These are phyloP conservation scores for Lethenteron camtschaticum DNA, from an alignment of 2,113 vertebrate species.

Conservation along the genomic window DNA sequence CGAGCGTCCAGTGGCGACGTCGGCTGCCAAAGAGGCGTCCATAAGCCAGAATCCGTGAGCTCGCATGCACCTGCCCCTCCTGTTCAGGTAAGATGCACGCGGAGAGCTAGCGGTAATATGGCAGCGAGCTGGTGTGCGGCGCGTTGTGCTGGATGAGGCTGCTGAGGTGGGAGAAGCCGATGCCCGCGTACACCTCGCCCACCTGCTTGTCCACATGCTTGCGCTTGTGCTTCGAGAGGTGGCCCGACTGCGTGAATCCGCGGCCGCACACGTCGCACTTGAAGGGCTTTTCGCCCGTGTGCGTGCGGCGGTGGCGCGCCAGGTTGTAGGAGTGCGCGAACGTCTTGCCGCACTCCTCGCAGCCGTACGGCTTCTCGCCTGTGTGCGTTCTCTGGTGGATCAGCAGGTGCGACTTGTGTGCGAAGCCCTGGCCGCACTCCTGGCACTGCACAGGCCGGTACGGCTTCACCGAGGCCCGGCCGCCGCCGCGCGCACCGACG, in stretches of 20 bases:
- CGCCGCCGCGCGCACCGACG: no score
- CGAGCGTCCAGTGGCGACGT: no score
- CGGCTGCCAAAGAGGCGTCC: no score
- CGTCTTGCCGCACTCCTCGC: constrained; percentile 2
- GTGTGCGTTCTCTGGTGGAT: constrained; percentile 5
- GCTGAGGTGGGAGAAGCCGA: constrained; percentile 4
- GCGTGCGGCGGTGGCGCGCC: constrained; percentile 3
- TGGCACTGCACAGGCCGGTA: neutral
- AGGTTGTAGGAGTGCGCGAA: constrained; percentile 4
- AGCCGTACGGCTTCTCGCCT: constrained; percentile 4
- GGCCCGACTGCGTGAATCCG: neutral
- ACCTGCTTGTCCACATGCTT: constrained; percentile 1
- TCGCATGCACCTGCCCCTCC: no score
- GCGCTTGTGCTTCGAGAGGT: neutral
- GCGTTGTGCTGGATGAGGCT: constrained; percentile 1
- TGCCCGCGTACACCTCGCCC: constrained; percentile 1
- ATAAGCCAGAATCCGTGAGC: no score
- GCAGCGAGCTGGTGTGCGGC: neutral
- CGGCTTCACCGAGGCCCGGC: neutral
- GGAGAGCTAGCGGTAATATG: constrained; percentile 1
- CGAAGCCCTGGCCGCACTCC: neutral
- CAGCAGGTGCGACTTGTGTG: constrained; percentile 2
- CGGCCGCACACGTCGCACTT: constrained; percentile 1
- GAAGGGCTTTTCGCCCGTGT: constrained; percentile 4
- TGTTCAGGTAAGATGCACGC: no score